Percentiles rank a stretch among this genome's conserved stretches.
Evolutionary conservation across 2,113 vertebrate species (phyloP).

Genomic region (Psammodynastes pulverulentus): DNA sequence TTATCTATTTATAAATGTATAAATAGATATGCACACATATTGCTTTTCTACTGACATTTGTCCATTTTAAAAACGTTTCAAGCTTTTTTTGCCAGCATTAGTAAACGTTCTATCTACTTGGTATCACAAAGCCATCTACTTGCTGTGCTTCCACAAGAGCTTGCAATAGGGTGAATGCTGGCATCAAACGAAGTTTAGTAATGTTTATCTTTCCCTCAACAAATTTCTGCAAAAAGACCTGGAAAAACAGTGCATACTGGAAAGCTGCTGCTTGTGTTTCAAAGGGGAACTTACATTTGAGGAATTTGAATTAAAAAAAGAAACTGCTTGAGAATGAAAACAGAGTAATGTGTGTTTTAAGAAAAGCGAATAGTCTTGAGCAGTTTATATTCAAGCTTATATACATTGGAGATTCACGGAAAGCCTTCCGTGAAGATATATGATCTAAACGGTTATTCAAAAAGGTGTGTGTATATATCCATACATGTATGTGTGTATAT

Average conservation of each 20-base stretch:
- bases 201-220: not conserved
- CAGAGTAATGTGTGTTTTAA: not conserved
- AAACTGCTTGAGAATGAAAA: not conserved
- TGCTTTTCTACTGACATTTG: not conserved
- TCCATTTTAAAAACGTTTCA: not conserved
- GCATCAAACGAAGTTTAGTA: not conserved
- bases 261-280: not conserved
- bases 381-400: not conserved
- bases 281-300: not conserved
- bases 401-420: not conserved
- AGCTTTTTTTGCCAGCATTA: not conserved
- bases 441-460: not conserved
- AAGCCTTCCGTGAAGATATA: not conserved
- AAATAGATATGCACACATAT: not conserved
- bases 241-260: not conserved
- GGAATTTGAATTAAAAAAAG: not conserved
- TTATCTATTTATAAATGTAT: not conserved
- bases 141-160: not conserved
- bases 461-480: not conserved
- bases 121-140: not conserved
- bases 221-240: not conserved
- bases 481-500: not conserved
- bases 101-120: not conserved
- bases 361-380: not conserved
- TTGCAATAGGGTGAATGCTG: not conserved